These are phyloP conservation scores for Tipula helvola DNA, from an alignment of 2,888 invertebrate species.

Conservation along the genomic window DNA sequence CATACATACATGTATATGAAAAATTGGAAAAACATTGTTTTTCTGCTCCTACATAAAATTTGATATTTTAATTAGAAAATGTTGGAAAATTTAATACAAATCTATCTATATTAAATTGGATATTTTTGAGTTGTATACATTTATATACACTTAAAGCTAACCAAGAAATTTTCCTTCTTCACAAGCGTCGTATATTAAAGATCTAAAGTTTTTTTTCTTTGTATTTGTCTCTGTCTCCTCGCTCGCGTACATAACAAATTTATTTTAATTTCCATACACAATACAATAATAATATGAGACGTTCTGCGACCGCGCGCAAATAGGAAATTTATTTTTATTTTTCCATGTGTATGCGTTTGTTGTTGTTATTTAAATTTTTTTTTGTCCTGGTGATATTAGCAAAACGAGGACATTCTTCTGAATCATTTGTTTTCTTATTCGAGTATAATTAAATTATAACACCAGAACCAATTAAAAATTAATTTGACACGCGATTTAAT, in stretches of 20 bases:
- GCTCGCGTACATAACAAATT: neutral
- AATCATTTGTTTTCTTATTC: neutral
- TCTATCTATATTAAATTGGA: neutral
- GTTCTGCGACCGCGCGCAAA: constrained; percentile 4
- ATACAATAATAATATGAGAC: neutral
- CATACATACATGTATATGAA: neutral
- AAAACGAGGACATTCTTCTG: neutral
- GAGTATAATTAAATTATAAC: neutral
- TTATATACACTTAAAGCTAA: neutral
- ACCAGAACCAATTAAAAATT: neutral
- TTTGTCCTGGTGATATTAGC: constrained; percentile 4
- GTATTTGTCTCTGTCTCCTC: neutral
- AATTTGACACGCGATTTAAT: constrained; percentile 4
- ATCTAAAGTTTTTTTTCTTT: neutral
- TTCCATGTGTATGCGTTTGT: neutral
- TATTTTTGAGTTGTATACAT: neutral
- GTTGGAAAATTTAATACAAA: neutral
- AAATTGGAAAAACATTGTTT: neutral
- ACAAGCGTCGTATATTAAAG: neutral
- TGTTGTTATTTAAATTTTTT: neutral
- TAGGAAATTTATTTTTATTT: neutral
- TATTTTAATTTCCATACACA: neutral
- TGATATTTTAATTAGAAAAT: neutral
- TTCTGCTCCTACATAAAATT: neutral
- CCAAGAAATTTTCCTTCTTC: neutral